A percentile compares a stretch with the other conserved stretches of the same genome.
Conservation (phyloP, 2,888 invertebrate species). For the Meiosimyza decipiens region DNA sequence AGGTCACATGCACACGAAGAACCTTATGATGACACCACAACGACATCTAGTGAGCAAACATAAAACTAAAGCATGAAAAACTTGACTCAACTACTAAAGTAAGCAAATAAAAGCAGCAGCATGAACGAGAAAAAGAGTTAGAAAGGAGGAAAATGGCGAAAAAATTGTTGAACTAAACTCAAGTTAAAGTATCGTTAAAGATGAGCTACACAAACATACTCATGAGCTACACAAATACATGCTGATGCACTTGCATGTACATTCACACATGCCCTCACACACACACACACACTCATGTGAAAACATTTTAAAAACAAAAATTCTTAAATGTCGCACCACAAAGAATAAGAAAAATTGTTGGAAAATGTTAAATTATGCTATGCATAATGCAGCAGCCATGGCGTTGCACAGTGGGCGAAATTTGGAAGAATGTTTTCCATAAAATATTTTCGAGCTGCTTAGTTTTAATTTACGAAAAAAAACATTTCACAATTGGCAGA, state of each 20-base stretch:
- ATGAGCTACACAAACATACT: slow-evolving; percentile 19
- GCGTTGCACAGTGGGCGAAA: neutral
- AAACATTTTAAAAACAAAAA: slow-evolving; percentile 30
- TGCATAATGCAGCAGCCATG: slow-evolving; percentile 56
- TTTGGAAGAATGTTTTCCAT: too few species aligned
- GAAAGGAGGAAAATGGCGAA: neutral
- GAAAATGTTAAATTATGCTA: slow-evolving; percentile 56
- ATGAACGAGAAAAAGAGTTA: slow-evolving; percentile 2
- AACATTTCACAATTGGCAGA: too few species aligned
- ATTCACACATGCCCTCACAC: neutral
- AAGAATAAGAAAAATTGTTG: slow-evolving; percentile 24
- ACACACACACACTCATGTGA: neutral
- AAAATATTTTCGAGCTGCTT: too few species aligned
- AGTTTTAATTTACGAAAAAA: too few species aligned
- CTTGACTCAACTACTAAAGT: too few species aligned
- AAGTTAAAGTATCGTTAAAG: slow-evolving; percentile 35
- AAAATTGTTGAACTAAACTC: slow-evolving; percentile 12
- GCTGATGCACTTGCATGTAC: neutral
- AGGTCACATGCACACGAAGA: slow-evolving; percentile 15
- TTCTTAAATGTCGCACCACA: slow-evolving; percentile 25
- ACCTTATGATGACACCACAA: neutral
- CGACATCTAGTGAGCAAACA: slow-evolving; percentile 21
- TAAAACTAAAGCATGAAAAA: slow-evolving; percentile 18
- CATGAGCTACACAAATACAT: neutral
- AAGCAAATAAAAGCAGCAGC: neutral